phyloP scores from a whole-genome alignment of 2,797 vertebrate species.

The Hipposideros larvatus region DNA sequence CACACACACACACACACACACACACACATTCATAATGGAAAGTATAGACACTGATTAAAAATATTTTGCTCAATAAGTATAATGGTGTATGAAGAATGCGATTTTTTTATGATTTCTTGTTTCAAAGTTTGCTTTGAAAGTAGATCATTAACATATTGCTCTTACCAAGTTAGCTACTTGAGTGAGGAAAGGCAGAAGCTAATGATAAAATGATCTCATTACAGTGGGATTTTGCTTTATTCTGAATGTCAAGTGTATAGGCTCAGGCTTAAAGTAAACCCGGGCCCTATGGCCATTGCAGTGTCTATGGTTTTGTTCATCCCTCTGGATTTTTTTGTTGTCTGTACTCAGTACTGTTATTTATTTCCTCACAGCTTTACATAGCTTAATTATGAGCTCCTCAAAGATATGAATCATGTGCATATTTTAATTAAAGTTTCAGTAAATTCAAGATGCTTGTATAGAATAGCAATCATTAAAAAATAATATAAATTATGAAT shows the following conservation, averaged over 20 bases:
- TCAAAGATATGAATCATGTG: conserved; percentile 33
- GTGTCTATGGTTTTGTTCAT: conserved; percentile 37
- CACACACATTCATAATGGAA: neutral
- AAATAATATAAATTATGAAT: neutral
- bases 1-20: neutral
- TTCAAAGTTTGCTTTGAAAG: conserved; percentile 59
- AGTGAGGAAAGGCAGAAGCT: conserved; percentile 38
- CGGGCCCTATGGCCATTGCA: conserved; percentile 3
- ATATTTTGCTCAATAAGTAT: neutral
- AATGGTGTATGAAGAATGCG: neutral
- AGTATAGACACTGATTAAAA: neutral
- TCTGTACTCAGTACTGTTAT: conserved; percentile 23
- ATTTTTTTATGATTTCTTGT: conserved; percentile 14
- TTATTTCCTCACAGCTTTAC: conserved; percentile 57
- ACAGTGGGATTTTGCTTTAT: conserved; percentile 63
- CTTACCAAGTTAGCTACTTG: conserved; percentile 27
- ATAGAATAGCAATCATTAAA: conserved; percentile 30
- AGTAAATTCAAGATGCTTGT: neutral
- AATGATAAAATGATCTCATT: conserved; percentile 74
- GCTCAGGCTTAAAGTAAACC: conserved; percentile 54
- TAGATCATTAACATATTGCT: conserved; percentile 59
- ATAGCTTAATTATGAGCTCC: conserved; percentile 44
- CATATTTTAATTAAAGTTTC: conserved; percentile 67
- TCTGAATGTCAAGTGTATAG: conserved; percentile 66
- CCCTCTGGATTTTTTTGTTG: neutral